phyloP scores from a whole-genome alignment of 2,797 vertebrate genomes.

The Mormyrus proboscirostris region DNA sequence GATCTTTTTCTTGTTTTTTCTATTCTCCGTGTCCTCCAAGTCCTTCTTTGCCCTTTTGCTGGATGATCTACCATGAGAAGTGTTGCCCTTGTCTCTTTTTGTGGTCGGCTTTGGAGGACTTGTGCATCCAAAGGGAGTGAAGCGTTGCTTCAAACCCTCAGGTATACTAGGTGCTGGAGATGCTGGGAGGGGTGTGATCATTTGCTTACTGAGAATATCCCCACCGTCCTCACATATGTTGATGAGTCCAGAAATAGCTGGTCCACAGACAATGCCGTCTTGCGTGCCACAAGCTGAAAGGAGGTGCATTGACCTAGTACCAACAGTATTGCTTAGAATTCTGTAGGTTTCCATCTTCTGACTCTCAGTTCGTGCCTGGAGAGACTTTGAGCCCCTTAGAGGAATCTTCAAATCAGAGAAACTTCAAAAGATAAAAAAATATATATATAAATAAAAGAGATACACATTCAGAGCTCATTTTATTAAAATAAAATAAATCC shows the following conservation, averaged over 20 bases:
- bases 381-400: constrained; percentile 52
- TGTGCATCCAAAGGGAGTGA: constrained; percentile 68
- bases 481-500: not conserved
- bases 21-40: constrained; percentile 27
- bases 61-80: not conserved
- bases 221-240: constrained; percentile 61
- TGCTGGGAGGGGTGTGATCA: constrained; percentile 52
- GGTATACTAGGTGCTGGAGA: constrained; percentile 60
- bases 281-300: constrained; percentile 41
- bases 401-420: constrained; percentile 56
- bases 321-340: constrained; percentile 43
- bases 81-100: constrained; percentile 29
- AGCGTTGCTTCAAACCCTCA: constrained; percentile 64
- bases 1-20: constrained; percentile 47
- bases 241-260: constrained; percentile 55
- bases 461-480: not conserved
- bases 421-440: constrained; percentile 45
- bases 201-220: constrained; percentile 31
- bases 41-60: constrained; percentile 25
- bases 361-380: constrained; percentile 43
- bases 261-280: constrained; percentile 35
- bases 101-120: constrained; percentile 34
- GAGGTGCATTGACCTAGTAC: constrained; percentile 46
- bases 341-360: constrained; percentile 50
- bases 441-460: not conserved